These are phyloP conservation scores for Cheilosia scutellata DNA, from an alignment of 2,888 invertebrate species.

Conservation along the genomic window DNA sequence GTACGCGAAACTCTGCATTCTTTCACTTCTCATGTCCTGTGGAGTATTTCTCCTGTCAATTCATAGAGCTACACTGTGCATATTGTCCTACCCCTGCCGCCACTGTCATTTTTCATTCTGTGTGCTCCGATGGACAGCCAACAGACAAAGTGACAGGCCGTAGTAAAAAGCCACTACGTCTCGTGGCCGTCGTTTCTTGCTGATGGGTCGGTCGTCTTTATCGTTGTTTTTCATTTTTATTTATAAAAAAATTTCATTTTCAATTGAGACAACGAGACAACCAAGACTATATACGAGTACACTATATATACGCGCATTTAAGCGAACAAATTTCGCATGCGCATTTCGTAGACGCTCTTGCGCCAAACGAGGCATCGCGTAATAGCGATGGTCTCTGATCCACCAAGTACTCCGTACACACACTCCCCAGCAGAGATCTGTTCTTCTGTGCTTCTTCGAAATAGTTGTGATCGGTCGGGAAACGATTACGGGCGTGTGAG, in stretches of 20 bases:
- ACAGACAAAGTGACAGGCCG: constrained; percentile 68
- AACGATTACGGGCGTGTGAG: constrained; percentile 75
- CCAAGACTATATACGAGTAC: background rate
- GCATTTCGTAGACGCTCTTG: constrained; percentile 76
- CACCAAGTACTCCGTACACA: constrained; percentile 34
- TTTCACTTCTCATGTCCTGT: constrained; percentile 61
- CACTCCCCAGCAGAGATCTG: constrained; percentile 52
- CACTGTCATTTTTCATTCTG: constrained; percentile 55
- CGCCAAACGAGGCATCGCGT: constrained; percentile 65
- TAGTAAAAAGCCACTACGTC: constrained; percentile 44
- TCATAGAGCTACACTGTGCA: constrained; percentile 44
- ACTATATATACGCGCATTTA: constrained; percentile 48
- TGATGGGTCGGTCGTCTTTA: background rate
- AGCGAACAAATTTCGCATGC: constrained; percentile 72
- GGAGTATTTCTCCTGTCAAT: constrained; percentile 66
- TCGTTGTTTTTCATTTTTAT: constrained; percentile 36
- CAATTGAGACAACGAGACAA: constrained; percentile 58
- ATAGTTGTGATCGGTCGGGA: constrained; percentile 76
- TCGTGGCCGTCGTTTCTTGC: background rate
- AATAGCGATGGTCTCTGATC: constrained; percentile 50
- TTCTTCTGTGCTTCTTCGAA: constrained; percentile 67
- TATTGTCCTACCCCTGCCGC: background rate
- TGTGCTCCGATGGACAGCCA: constrained; percentile 45
- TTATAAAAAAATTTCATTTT: constrained; percentile 61
- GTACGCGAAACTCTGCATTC: constrained; percentile 57